Evolutionary conservation across 2,888 invertebrate genomes (phyloP), one percentile per base, ranked within the genome.

Genomic region (Limenitis camilla): DNA sequence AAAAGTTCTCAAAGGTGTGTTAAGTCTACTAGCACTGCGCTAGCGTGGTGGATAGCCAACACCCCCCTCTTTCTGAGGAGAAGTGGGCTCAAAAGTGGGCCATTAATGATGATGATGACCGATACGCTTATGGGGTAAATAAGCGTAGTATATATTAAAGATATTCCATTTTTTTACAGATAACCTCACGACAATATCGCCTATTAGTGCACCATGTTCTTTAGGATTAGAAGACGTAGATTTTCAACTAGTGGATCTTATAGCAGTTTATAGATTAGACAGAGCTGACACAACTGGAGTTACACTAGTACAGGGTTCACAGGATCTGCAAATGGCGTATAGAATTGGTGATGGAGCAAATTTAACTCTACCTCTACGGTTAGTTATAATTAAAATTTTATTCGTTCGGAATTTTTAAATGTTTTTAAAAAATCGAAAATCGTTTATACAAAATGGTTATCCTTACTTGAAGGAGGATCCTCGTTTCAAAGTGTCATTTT

Each of bases 231-330:
- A 93, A 5, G 93, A 94, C 66, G 92, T 94, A 53, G 95, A 95
- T 78, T 88, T 94, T 40, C 93, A 93, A 70, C 93, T 93, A 0
- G 93, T 93, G 65, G 96, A 96, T 74, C 91, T 96, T 55, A 94
- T 96, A 56, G 91, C 93, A 9, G 92, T 92, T 59, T 94, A 93
- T 75, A 89, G 90, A 41, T 76, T 94, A 64, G 94, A 94, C 71
- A 89, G 89, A 52, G 82, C 90, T 0, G 88, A 88, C 57, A 89
- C 91, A 36, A 90, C 90, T 1, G 93, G 93, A 0, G 90, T 96
- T 0, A 89, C 89, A 6, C 80, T 90, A 70, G 93, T 95, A 4
- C 83, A 89, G 51, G 96, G 96, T 0, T 94, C 94, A 0, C 93
- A 92, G 72, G 87, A 90, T 5, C 80, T 94, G 69, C 96, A 96